phyloP scores from a whole-genome alignment of 2,113 vertebrate genomes.

The Pteronura brasiliensis region DNA sequence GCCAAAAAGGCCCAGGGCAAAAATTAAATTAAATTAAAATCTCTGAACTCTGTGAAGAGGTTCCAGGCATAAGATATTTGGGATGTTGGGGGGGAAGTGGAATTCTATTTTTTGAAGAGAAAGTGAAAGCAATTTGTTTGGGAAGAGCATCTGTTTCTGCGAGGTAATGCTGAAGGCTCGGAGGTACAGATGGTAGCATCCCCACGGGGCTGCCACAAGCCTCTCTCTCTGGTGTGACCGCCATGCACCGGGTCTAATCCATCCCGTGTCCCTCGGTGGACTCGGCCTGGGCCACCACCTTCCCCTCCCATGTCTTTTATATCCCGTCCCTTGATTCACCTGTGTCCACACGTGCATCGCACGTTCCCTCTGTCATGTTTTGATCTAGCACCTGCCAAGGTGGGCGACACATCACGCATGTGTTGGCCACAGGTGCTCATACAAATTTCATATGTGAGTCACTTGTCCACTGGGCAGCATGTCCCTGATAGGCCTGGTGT shows the following conservation, averaged over 20 bases:
- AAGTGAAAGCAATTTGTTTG: neutral
- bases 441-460: neutral
- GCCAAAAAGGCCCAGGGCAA: neutral
- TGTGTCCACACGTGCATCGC: neutral
- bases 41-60: neutral
- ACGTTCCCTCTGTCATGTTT: neutral
- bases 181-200: accelerated
- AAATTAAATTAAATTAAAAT: neutral
- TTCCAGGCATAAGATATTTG: neutral
- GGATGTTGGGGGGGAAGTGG: neutral
- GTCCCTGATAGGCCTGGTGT: neutral
- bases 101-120: neutral
- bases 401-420: neutral
- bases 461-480: neutral
- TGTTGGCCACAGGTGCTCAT: neutral
- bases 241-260: neutral
- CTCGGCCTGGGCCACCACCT: neutral
- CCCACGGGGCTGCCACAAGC: no score
- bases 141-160: neutral
- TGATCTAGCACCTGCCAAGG: no score
- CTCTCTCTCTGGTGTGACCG: neutral
- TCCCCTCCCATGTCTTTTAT: neutral
- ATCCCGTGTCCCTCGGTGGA: accelerated
- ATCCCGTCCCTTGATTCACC: neutral
- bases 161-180: neutral